Base-by-base conservation (phyloP, 2,113 vertebrate genomes). In the Sminthopsis crassicaudata region DNA sequence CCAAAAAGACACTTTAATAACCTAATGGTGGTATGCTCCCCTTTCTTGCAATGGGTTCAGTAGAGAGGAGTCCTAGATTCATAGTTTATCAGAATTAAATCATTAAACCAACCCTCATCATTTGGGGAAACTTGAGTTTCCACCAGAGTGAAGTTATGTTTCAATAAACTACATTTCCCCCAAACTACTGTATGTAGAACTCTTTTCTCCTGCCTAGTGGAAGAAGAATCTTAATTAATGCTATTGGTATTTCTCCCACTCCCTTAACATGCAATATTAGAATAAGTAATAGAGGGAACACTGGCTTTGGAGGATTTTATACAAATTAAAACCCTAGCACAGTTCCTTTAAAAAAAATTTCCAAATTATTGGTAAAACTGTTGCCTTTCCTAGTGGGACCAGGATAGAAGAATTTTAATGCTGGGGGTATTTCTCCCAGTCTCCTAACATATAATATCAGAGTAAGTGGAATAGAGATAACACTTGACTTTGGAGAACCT, bases 111-210 rank as follows among this genome's bases (percentile, higher is more conserved):
- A 0, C 90, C 7, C 88, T 94, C 95, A 90, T 89, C 54, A 92
- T 16, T 55, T 92, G 67, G n/a, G 51, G 50, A 96, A 92, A 92
- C 67, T 48, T 55, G 54, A 95, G 89, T 53, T 60, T n/a, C n/a
- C n/a, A n/a, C 76, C 42, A 54, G 51, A 90, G 93, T 26, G 46
- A 16, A n/a, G 27, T 36, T 12, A 12, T 60, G 57, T 30, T 76
- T 36, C n/a, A n/a, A n/a, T n/a, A n/a, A 60, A 36, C 27, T 60
- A n/a, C 67, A 76, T 22, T 76, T 76, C 14, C 36, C 14, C 48
- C 48, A 48, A 48, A 48, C 46, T 48, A 48, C 46, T 48, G 46
- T 48, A 48, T 48, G 46, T 48, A 48, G 46, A 48, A 48, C 48
- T 48, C 48, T 48, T 48, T 48, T 48, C 5, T 7, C 48, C 48